A percentile compares a stretch with the other conserved stretches of the same genome.
These are phyloP conservation scores for Atrichornis clamosus DNA, from an alignment of 2,113 vertebrate species.

Conservation along the genomic window DNA sequence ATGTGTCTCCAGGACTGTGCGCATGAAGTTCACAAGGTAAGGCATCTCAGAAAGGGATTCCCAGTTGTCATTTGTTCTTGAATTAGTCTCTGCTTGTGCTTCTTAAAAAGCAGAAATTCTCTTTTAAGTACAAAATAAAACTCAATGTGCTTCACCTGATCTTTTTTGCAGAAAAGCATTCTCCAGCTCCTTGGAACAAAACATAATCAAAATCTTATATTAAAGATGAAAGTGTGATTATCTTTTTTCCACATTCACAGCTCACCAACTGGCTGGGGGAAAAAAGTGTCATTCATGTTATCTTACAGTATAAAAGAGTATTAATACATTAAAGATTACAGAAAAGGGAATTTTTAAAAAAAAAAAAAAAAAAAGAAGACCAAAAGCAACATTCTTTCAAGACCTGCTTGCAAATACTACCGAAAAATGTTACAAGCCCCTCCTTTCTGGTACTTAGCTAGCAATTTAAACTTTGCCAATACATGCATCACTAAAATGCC, in stretches of 20 bases:
- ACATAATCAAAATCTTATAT: not conserved
- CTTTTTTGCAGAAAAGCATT: not conserved
- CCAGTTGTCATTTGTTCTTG: not conserved
- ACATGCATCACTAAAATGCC: constrained; percentile 38
- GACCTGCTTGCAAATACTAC: not conserved
- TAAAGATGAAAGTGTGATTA: not conserved
- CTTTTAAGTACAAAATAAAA: not conserved
- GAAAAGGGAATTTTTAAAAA: too few species aligned
- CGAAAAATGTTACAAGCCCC: not conserved
- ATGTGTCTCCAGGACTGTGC: not conserved
- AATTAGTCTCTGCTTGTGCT: not conserved
- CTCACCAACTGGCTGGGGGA: not conserved
- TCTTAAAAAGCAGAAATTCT: not conserved
- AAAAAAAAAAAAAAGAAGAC: not conserved
- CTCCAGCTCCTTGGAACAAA: not conserved
- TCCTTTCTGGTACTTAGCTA: not conserved
- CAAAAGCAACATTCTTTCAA: not conserved
- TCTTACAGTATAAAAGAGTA: not conserved
- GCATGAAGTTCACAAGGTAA: not conserved
- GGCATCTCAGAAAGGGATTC: not conserved
- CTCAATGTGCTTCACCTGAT: not conserved
- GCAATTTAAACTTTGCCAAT: constrained; percentile 25
- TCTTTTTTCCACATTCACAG: not conserved
- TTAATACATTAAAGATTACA: not conserved
- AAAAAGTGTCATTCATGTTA: not conserved